phyloP scores from a whole-genome alignment of 2,113 vertebrate species.

The Carollia perspicillata region DNA sequence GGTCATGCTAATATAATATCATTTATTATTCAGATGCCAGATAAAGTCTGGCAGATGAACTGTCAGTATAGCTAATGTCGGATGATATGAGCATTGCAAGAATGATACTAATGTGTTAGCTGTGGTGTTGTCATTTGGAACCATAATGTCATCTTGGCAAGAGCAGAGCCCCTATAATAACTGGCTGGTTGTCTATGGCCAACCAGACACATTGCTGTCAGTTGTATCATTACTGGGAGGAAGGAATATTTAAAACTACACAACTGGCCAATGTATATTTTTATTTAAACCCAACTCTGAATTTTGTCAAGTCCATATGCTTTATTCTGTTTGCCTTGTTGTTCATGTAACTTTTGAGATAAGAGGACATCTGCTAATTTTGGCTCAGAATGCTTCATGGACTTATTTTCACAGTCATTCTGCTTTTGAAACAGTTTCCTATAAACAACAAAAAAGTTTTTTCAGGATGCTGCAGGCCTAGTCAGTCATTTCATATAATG shows the following conservation, averaged over 20 bases:
- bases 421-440: constrained; percentile 33
- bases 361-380: constrained; percentile 42
- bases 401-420: background rate
- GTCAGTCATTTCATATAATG: background rate
- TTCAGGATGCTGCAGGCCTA: background rate
- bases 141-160: background rate
- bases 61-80: background rate
- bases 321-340: constrained; percentile 42
- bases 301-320: constrained; percentile 38
- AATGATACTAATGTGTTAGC: background rate
- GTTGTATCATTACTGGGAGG: background rate
- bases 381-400: background rate
- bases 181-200: background rate
- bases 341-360: constrained; percentile 40
- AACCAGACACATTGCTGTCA: background rate
- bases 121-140: background rate
- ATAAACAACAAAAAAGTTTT: background rate
- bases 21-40: background rate
- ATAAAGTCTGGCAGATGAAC: constrained; percentile 24
- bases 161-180: background rate
- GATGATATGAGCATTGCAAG: background rate
- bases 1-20: background rate
- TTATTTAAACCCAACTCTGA: background rate
- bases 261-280: constrained; percentile 1
- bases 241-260: background rate